Evolutionary conservation across 2,888 invertebrate species (phyloP), one percentile per base, ranked within the genome.

Genomic region (Clusia tigrina): DNA sequence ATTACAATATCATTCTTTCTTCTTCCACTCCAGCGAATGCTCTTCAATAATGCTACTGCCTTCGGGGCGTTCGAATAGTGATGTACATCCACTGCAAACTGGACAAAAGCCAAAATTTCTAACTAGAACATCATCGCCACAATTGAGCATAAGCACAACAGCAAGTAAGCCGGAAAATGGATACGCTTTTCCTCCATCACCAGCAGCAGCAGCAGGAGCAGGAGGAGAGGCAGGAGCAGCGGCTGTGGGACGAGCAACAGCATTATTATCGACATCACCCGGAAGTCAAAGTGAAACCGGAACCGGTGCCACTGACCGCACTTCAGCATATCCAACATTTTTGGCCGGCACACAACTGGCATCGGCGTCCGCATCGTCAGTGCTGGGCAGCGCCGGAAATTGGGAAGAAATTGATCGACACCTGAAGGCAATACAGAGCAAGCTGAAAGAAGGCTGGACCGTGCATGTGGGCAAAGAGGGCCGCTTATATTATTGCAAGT

Each of bases 401-500:
- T 81, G 82, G 80, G 74, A 74, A 69, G 81, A 82, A 76, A 75
- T 80, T 66, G 81, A 77, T 69, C 77, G 78, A 60, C 78, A 83
- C 67, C 74, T 89, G 78, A 88, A 88, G 77, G 84, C 84, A 67
- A 80, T 89, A 54, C 89, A 89, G 73, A 85, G 85, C 15, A 87
- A 86, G 71, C 82, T 90, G 67, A 89, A 89, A 78, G 87, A 89
- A 66, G 91, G 91, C 64, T 93, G 92, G 91, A 92, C 90, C 17
- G 90, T 89, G n/a, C 92, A 92, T 81, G 87, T 88, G 65, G 90
- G 89, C 78, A 89, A 89, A 74, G 92, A 92, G 79, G 93, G 93
- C 67, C 87, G 94, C 73, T 88, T 92, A 66, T 95, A 94, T 85
- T 95, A 93, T 86, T 94, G 94, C 91, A 94, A 95, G 95, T 95